Evolutionary conservation across 2,797 vertebrate genomes (phyloP).

Genomic region (Fundulus diaphanus): DNA sequence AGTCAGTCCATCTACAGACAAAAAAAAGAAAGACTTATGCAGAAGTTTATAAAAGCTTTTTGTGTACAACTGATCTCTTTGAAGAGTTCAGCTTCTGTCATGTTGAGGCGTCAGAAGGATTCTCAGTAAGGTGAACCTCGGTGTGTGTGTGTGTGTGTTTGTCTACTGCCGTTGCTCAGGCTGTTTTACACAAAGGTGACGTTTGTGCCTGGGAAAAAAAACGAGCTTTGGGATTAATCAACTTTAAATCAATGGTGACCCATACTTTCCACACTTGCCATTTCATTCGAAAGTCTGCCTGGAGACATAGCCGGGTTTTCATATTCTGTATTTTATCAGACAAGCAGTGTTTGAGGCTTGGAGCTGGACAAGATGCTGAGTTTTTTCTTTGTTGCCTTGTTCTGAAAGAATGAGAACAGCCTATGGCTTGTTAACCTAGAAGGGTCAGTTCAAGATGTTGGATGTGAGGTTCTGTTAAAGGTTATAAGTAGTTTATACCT

Average conservation of each 20-base stretch:
- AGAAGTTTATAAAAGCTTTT: conserved; percentile 72
- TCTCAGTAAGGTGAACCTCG: conserved; percentile 34
- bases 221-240: conserved; percentile 27
- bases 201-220: conserved; percentile 1
- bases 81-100: conserved; percentile 69
- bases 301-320: conserved; percentile 43
- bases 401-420: conserved; percentile 62
- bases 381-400: conserved; percentile 58
- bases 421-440: conserved; percentile 64
- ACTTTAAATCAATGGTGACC: conserved; percentile 40
- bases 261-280: conserved; percentile 40
- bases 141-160: no score
- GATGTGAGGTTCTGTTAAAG: neutral
- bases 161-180: conserved; percentile 7
- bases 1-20: conserved; percentile 66
- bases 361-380: conserved; percentile 70
- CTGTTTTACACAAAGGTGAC: conserved; percentile 22
- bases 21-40: conserved; percentile 43
- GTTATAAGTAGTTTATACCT: neutral
- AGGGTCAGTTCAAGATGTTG: neutral
- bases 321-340: conserved; percentile 48
- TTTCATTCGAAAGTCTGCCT: conserved; percentile 48
- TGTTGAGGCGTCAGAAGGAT: conserved; percentile 35
- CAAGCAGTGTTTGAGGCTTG: conserved; percentile 70
- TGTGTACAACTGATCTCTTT: conserved; percentile 69